Conservation (phyloP, 2,888 invertebrate species). For the Harpagoxenus sublaevis region DNA sequence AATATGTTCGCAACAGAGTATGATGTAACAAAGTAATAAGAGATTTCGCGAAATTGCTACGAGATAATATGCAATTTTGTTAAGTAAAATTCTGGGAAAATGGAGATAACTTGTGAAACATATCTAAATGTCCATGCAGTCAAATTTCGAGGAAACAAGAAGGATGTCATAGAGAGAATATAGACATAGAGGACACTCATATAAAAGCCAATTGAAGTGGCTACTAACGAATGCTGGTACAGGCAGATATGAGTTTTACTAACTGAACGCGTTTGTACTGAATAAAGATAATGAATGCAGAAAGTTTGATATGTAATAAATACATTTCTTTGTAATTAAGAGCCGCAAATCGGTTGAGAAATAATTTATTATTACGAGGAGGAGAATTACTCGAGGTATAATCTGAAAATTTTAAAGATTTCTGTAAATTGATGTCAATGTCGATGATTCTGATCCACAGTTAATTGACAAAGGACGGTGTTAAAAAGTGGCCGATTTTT, state of each 20-base stretch:
- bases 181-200: slow-evolving; percentile 17
- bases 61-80: slow-evolving; percentile 75
- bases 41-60: slow-evolving; percentile 70
- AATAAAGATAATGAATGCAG: slow-evolving; percentile 18
- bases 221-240: slow-evolving; percentile 22
- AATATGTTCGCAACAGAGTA: background rate
- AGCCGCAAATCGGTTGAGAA: background rate
- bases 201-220: slow-evolving; percentile 19
- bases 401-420: slow-evolving; percentile 6
- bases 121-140: slow-evolving; percentile 69
- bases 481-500: too few species aligned
- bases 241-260: slow-evolving; percentile 60
- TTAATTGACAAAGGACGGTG: slow-evolving; percentile 1
- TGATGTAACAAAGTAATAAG: slow-evolving; percentile 64
- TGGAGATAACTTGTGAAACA: slow-evolving; percentile 70
- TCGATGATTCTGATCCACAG: background rate
- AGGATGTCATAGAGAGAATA: slow-evolving; percentile 1
- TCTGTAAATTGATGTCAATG: background rate
- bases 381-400: background rate
- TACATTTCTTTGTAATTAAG: slow-evolving; percentile 10
- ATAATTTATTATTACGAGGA: background rate
- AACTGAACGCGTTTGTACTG: slow-evolving; percentile 33
- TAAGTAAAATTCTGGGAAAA: slow-evolving; percentile 72
- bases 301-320: slow-evolving; percentile 31
- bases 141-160: slow-evolving; percentile 52